These are phyloP conservation scores for Drosophila ustulata DNA, from an alignment of 2,888 invertebrate genomes.

Conservation along the genomic window DNA sequence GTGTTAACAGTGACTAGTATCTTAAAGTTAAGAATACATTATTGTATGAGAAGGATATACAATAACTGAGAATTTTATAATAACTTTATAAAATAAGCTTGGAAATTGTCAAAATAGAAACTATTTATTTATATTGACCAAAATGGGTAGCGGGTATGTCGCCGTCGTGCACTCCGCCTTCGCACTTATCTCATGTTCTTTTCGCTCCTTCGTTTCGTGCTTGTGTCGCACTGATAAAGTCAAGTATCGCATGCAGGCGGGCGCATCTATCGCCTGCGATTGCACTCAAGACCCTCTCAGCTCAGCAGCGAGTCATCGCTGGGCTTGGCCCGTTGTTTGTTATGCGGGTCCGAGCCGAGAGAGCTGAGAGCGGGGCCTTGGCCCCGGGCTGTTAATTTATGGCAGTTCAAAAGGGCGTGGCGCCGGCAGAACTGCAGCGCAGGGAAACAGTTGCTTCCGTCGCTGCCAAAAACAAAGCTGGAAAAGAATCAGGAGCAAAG, in stretches of 20 bases:
- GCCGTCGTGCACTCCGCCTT: not conserved
- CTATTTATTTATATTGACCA: not conserved
- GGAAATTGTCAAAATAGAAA: too few relatives aligned
- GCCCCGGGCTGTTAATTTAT: slow-evolving; percentile 66
- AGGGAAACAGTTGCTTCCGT: slow-evolving; percentile 39
- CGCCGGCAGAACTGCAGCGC: slow-evolving; percentile 25
- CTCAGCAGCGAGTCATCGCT: not conserved
- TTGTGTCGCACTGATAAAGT: slow-evolving; percentile 35
- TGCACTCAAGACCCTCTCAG: slow-evolving; percentile 24
- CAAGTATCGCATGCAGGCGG: slow-evolving; percentile 38
- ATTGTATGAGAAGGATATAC: too few relatives aligned
- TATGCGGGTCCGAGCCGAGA: slow-evolving; percentile 19
- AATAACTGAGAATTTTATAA: too few relatives aligned
- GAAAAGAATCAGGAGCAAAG: slow-evolving; percentile 16
- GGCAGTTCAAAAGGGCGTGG: slow-evolving; percentile 72
- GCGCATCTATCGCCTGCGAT: slow-evolving; percentile 36
- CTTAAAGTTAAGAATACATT: too few relatives aligned
- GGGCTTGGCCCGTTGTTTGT: slow-evolving; percentile 17
- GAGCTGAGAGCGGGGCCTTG: slow-evolving; percentile 13
- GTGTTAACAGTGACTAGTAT: too few relatives aligned
- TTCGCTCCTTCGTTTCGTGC: not conserved
- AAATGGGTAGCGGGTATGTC: not conserved
- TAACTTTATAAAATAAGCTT: too few relatives aligned
- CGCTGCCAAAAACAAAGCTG: slow-evolving; percentile 11
- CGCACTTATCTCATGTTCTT: not conserved